Conservation (phyloP, 2,797 vertebrate genomes). For the Hirundo rustica region DNA sequence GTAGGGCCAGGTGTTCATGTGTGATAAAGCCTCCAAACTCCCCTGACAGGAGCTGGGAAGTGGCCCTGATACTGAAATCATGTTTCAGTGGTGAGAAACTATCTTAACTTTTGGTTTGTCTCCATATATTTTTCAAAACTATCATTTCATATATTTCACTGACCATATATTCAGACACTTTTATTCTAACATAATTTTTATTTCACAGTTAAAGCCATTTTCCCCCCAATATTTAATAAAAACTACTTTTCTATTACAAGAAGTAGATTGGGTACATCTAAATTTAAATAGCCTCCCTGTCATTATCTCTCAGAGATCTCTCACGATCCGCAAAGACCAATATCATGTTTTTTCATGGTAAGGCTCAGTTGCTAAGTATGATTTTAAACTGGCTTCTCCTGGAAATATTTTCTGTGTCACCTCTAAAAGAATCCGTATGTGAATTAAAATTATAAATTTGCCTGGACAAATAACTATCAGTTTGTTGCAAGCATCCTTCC, state of each 20-base stretch:
- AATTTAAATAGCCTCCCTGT: neutral
- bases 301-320: neutral
- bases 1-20: neutral
- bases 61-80: neutral
- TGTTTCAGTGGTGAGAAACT: neutral
- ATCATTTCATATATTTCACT: neutral
- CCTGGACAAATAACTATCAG: neutral
- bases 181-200: neutral
- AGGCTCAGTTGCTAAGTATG: neutral
- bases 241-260: neutral
- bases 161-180: neutral
- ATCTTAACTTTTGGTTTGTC: neutral
- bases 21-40: neutral
- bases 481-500: neutral
- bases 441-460: neutral
- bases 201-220: neutral
- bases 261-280: neutral
- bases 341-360: neutral
- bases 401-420: neutral
- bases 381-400: conserved; percentile 10
- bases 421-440: neutral
- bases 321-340: neutral
- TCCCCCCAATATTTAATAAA: conserved; percentile 1
- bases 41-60: neutral
- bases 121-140: neutral